Evolutionary conservation across 1,140 invertebrate genomes (phyloP).

Genomic region (Pinna nobilis): DNA sequence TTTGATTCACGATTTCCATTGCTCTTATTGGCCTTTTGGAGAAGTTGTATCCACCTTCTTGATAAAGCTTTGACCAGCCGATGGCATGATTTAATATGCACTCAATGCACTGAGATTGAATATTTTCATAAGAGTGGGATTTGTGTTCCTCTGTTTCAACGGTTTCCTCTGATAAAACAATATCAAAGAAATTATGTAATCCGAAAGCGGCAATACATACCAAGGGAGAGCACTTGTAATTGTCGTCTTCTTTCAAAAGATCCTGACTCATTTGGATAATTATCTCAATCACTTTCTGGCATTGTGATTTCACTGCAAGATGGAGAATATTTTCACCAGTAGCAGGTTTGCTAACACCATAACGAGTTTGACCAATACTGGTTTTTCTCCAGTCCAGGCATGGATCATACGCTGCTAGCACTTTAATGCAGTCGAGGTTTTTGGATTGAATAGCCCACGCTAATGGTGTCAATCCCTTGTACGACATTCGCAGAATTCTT

Average conservation of each 20-base stretch:
- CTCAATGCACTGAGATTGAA: slow-evolving; percentile 7
- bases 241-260: slow-evolving; percentile 12
- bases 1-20: too few relatives aligned
- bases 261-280: neutral
- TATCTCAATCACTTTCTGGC: slow-evolving; percentile 3
- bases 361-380: too few relatives aligned
- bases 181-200: neutral
- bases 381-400: neutral
- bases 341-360: too few relatives aligned
- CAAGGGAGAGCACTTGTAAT: neutral
- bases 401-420: neutral
- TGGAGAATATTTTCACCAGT: slow-evolving; percentile 33
- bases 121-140: neutral
- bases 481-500: neutral
- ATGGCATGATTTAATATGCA: slow-evolving; percentile 25
- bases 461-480: slow-evolving; percentile 6
- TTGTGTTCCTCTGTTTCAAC: neutral
- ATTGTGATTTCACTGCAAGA: slow-evolving; percentile 10
- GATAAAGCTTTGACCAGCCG: slow-evolving; percentile 28
- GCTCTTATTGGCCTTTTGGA: too few relatives aligned
- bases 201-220: slow-evolving; percentile 13
- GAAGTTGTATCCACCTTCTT: too few relatives aligned
- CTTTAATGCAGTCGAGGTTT: neutral
- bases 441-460: neutral
- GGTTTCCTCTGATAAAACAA: neutral